These are phyloP conservation scores for Mnemiopsis leidyi DNA, from an alignment of 37 sponge, comb jelly and placozoan genomes.

Conservation along the genomic window DNA sequence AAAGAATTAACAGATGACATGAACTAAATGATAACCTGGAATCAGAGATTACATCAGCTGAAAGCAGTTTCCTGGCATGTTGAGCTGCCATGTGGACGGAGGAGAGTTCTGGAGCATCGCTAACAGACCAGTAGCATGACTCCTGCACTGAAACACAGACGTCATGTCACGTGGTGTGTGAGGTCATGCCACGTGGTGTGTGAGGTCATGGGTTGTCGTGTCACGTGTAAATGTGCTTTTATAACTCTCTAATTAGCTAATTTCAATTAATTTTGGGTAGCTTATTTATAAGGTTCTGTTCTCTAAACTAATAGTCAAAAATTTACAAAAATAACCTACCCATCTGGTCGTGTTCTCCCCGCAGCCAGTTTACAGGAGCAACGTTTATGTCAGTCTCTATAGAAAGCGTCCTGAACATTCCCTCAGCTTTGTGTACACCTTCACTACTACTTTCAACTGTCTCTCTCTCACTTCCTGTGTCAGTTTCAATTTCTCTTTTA, in stretches of 20 bases:
- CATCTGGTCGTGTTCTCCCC: not conserved
- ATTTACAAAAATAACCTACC: not conserved
- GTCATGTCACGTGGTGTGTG: not conserved
- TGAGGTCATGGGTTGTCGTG: no score
- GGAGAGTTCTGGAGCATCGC: conserved; percentile 51
- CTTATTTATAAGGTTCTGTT: no score
- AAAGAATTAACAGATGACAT: no score
- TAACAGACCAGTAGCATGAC: conserved; percentile 26
- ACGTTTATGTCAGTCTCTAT: conserved; percentile 50
- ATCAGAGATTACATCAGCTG: conserved; percentile 50
- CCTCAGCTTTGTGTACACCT: not conserved
- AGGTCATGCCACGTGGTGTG: not conserved
- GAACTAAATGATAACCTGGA: conserved; percentile 3
- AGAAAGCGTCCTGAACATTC: conserved; percentile 27
- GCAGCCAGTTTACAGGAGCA: conserved; percentile 43
- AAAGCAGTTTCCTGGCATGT: conserved; percentile 29
- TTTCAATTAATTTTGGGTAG: no score
- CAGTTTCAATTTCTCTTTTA: not conserved
- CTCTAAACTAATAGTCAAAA: no score
- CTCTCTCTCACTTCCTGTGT: not conserved
- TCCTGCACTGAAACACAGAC: conserved; percentile 16
- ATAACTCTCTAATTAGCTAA: no score
- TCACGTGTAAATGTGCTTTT: no score
- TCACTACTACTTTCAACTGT: not conserved
- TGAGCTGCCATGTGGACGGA: conserved; percentile 44